Conservation (phyloP, 2,888 invertebrate genomes). For the Phyllotreta cruciferae region DNA sequence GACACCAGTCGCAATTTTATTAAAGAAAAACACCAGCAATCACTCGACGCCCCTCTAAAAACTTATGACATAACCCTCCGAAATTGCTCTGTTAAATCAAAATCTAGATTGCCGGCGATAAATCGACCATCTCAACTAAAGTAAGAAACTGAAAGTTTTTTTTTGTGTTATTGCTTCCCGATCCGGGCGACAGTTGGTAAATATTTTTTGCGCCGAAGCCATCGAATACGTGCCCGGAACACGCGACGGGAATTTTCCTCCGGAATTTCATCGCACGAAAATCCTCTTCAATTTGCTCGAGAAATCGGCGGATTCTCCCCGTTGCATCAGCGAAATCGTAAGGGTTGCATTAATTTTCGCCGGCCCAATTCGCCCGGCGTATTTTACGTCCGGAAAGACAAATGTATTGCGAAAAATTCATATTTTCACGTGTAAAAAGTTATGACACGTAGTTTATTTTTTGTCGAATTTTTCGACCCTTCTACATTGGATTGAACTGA, state of each 20-base stretch:
- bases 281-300: constrained; percentile 35
- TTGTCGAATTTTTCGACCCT: constrained; percentile 9
- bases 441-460: constrained; percentile 25
- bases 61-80: constrained; percentile 30
- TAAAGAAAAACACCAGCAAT: constrained; percentile 31
- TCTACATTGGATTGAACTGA: background rate
- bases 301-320: background rate
- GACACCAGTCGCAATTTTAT: constrained; percentile 30
- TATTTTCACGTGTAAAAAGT: constrained; percentile 5
- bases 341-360: too few species aligned
- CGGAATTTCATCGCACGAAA: constrained; percentile 14
- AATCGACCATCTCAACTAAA: constrained; percentile 36
- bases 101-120: constrained; percentile 36
- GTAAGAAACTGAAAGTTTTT: constrained; percentile 25
- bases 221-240: constrained; percentile 45
- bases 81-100: constrained; percentile 37
- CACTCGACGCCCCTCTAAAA: constrained; percentile 25
- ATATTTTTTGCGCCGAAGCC: constrained; percentile 44
- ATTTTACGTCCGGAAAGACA: too few species aligned
- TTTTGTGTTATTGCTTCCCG: constrained; percentile 34
- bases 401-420: too few species aligned
- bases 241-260: constrained; percentile 39
- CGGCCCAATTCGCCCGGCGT: too few species aligned
- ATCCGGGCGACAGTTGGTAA: constrained; percentile 39
- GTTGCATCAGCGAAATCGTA: too few species aligned